phyloP scores from a whole-genome alignment of 2,888 invertebrate genomes.

The Eristalinus sepulchralis region DNA sequence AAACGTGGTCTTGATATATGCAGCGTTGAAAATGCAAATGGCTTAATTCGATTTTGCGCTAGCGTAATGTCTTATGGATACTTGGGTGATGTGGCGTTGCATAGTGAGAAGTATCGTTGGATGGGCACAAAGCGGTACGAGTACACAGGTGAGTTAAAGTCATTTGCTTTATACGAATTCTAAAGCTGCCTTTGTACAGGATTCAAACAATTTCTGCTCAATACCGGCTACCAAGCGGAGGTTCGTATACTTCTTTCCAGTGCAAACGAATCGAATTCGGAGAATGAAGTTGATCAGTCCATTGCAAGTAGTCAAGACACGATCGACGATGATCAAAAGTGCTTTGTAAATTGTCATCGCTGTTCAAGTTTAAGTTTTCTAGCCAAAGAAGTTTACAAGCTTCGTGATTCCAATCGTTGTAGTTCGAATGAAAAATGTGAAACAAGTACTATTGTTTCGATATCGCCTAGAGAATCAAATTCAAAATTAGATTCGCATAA shows the following conservation, averaged over 20 bases:
- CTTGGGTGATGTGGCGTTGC: constrained; percentile 90
- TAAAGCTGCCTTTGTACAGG: constrained; percentile 77
- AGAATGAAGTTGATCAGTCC: constrained; percentile 78
- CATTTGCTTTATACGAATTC: background rate
- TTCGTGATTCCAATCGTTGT: constrained; percentile 24
- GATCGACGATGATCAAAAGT: constrained; percentile 32
- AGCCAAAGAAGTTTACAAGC: constrained; percentile 44
- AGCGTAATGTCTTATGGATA: constrained; percentile 92
- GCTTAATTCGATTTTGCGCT: constrained; percentile 85
- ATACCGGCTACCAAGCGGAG: constrained; percentile 85
- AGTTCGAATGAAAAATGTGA: background rate
- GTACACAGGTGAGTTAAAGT: constrained; percentile 84
- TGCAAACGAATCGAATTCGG: constrained; percentile 40
- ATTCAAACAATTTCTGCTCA: constrained; percentile 84
- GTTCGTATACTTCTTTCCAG: constrained; percentile 81
- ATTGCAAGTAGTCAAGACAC: constrained; percentile 60
- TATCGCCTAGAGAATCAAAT: constrained; percentile 30
- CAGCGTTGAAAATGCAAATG: constrained; percentile 85
- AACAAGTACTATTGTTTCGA: constrained; percentile 52
- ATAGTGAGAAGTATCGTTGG: constrained; percentile 91
- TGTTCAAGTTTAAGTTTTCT: constrained; percentile 53
- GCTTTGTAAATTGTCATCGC: constrained; percentile 59
- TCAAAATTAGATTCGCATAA: background rate
- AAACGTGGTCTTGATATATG: constrained; percentile 88
- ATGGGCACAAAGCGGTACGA: constrained; percentile 93